Base-by-base conservation (phyloP, 1,140 invertebrate species). In the Thaumetopoea pityocampa region DNA sequence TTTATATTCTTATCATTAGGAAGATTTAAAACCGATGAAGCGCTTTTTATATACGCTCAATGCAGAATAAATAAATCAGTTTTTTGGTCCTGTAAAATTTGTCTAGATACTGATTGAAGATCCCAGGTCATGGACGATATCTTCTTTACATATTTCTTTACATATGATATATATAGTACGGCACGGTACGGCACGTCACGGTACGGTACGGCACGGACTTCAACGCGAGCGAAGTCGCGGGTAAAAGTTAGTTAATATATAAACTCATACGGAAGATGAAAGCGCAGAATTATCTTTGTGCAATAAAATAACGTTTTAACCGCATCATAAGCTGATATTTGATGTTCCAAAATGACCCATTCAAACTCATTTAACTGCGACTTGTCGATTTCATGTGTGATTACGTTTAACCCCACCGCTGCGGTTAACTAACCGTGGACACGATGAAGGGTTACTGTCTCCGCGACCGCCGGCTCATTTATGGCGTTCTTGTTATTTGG, bases 361-460 rank as follows among this genome's bases (percentile, higher is more conserved):
- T 76, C 59, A 58, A 76, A 64, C 48, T 52, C 59, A 54, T 62
- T 68, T 69, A 65, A 61, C 48, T 50, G 50, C 49, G 37, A 24
- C 36, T 18, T 30, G 49, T 61, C 64, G 51, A 79, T 79, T 79
- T 79, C 54, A 65, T 61, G 65, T 61, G 15, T 61, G 57, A 79
- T 69, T 72, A 68, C 64, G 32, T 56, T 35, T 41, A 42, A 46
- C 35, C 24, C 22, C 14, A 22, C 18, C 27, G 50, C 38, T 38
- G 43, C 30, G 41, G 32, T 37, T 74, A 80, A 80, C 76, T 77
- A 80, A 80, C 76, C 72, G 63, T 76, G 53, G 12, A n/a, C n/a
- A n/a, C n/a, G n/a, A n/a, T n/a, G 61, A 76, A 79, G 70, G 74
- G 71, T 71, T 73, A 59, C 48, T 19, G 47, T 18, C 64, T 53